phyloP scores from a whole-genome alignment of 2,113 vertebrate genomes.

The Neomonachus schauinslandi region DNA sequence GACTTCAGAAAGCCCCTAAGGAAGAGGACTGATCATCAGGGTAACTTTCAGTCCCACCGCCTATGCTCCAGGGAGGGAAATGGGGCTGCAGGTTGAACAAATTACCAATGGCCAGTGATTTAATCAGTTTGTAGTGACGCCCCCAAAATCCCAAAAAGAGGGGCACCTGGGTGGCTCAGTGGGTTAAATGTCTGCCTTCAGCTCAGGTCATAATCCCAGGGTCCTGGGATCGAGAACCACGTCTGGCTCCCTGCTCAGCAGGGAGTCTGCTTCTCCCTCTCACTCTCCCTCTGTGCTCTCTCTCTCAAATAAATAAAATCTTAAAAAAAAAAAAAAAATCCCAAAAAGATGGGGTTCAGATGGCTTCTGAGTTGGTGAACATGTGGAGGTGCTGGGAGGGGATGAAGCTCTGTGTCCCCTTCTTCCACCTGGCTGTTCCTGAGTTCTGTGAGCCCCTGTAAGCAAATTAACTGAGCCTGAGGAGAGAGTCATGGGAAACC shows the following conservation, averaged over 20 bases:
- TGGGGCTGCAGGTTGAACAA: not conserved
- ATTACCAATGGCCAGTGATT: not conserved
- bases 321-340: too few relatives aligned
- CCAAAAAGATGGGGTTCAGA: not conserved
- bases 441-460: not conserved
- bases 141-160: not conserved
- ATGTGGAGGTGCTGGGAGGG: not conserved
- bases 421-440: not conserved
- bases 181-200: too few relatives aligned
- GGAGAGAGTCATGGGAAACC: not conserved
- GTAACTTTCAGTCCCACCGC: not conserved
- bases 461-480: not conserved
- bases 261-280: too few relatives aligned
- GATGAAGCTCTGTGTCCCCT: not conserved
- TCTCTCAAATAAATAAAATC: too few relatives aligned
- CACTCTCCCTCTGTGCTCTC: too few relatives aligned
- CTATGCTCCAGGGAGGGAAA: not conserved
- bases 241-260: too few relatives aligned
- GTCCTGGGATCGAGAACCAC: too few relatives aligned
- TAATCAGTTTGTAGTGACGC: not conserved
- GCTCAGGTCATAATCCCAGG: too few relatives aligned
- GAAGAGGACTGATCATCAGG: not conserved
- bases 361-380: not conserved
- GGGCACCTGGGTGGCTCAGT: too few relatives aligned
- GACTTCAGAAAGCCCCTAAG: not conserved